phyloP scores from a whole-genome alignment of 1,140 invertebrate genomes.

The Neodiprion lecontei region DNA sequence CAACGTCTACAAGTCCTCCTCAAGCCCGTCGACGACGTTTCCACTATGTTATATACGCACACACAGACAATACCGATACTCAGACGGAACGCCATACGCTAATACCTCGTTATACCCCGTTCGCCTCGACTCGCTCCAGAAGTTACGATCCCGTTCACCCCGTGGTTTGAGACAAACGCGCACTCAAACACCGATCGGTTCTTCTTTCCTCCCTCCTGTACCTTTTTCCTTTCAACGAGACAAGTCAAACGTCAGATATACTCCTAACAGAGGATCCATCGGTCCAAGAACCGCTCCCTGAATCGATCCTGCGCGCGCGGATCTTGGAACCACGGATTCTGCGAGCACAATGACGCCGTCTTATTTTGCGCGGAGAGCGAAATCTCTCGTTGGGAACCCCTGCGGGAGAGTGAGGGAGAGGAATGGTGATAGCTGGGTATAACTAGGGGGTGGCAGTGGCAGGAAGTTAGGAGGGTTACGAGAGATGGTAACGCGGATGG shows the following conservation, averaged over 20 bases:
- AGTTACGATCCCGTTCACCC: background rate
- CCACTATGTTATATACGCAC: no score
- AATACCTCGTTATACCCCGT: background rate
- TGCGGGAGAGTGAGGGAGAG: background rate
- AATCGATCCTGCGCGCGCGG: no score
- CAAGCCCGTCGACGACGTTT: no score
- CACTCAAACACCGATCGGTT: no score
- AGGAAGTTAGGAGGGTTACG: conserved; percentile 26
- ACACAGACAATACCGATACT: background rate
- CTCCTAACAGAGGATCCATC: no score
- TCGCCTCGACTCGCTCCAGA: background rate
- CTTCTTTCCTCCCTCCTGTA: no score
- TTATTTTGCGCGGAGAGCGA: no score
- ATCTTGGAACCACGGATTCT: no score
- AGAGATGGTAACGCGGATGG: conserved; percentile 11
- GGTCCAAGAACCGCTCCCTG: no score
- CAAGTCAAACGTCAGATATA: no score
- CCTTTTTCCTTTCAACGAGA: no score
- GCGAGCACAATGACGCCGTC: no score
- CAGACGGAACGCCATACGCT: background rate
- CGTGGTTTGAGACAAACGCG: background rate
- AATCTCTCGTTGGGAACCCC: background rate
- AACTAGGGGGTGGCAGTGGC: conserved; percentile 18
- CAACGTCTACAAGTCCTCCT: background rate
- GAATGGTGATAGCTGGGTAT: conserved; percentile 1